Evolutionary conservation across 2,888 invertebrate species (phyloP), one percentile per base, ranked within the genome.

Genomic region (Clistopyga incitator): DNA sequence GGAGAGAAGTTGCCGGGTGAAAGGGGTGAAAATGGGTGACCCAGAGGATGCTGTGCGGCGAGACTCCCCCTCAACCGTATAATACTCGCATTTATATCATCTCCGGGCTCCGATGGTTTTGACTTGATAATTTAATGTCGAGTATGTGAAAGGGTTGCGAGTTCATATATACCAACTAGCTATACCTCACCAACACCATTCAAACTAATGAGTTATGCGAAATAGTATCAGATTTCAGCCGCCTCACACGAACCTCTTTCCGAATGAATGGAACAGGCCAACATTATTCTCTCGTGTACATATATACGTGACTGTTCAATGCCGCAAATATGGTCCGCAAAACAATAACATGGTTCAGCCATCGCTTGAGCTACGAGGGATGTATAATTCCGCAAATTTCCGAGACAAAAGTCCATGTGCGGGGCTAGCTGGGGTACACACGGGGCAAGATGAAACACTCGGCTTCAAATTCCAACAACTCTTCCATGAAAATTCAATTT

Each of bases 71-170:
- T 76, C 70, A 74, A 25, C 85, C 88, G 92, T 90, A 92, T 93
- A 92, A 93, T 92, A 92, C 90, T 93, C 91, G 89, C 91, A 92
- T 93, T 93, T 92, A 92, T 93, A 92, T 92, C 91, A 91, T 91
- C 92, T 90, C 88, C 87, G 88, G 82, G 85, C 76, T 61, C 88
- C 87, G 85, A 89, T 89, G 89, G 89, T 92, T 93, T 91, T 91
- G 92, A 92, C 93, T 93, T 91, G 91, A 91, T 92, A 93, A 93
- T 93, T 92, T 90, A 92, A 91, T 90, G 91, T 88, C 88, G 88
- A 88, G 74, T 84, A 83, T 86, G 87, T 86, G 85, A 89, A 89
- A 89, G 88, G 89, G 89, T 88, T 89, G 85, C 87, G 86, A 82
- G 84, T 85, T 82, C 83, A 84, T 79, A 84, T 81, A 8, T 23